Percentiles rank a stretch among this genome's conserved stretches.
Evolutionary conservation across 2,113 vertebrate species (phyloP).

Genomic region (Passer domesticus): DNA sequence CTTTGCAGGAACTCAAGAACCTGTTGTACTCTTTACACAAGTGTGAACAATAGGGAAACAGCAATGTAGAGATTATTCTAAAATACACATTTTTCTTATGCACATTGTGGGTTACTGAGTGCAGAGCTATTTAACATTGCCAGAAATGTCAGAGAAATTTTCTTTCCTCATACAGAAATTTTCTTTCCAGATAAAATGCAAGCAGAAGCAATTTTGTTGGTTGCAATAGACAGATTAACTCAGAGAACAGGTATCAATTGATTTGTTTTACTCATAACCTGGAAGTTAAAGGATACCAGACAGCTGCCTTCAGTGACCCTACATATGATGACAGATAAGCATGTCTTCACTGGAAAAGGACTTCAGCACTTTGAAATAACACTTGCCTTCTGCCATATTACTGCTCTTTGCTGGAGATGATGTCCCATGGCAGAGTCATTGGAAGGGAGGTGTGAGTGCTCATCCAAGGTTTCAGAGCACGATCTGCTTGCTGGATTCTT

Average conservation of each 20-base stretch:
- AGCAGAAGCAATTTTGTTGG: neutral
- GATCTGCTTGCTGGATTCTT: neutral
- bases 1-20: neutral
- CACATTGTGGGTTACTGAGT: neutral
- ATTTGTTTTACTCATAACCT: neutral
- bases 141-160: neutral
- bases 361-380: neutral
- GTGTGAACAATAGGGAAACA: neutral
- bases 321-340: neutral
- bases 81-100: neutral
- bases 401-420: neutral
- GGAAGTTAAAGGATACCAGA: neutral
- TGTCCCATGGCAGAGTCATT: neutral
- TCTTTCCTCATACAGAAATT: neutral
- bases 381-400: neutral
- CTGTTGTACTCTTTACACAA: neutral
- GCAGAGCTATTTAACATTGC: neutral
- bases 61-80: neutral
- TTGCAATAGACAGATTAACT: neutral
- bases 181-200: neutral
- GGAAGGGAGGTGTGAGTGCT: rapidly evolving
- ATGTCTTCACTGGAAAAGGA: neutral
- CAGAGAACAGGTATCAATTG: rapidly evolving
- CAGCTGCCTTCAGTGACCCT: neutral
- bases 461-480: neutral